Percentiles rank a stretch among this genome's conserved stretches.
phyloP scores from a whole-genome alignment of 2,888 invertebrate genomes.

The Netelia virgata region DNA sequence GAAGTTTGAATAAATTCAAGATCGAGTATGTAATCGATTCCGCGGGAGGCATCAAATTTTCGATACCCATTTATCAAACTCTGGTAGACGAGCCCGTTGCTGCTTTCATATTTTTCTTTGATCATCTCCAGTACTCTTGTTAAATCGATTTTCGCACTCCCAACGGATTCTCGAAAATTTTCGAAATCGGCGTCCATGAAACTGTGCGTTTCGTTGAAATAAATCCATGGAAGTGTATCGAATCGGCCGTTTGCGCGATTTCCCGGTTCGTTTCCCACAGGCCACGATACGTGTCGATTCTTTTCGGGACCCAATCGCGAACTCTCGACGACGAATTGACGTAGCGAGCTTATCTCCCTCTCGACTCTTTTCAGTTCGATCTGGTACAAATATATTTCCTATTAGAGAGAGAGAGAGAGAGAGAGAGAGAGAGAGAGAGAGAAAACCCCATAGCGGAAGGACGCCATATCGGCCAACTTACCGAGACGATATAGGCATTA shows the following conservation, averaged over 20 bases:
- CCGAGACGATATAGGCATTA: slow-evolving; percentile 90
- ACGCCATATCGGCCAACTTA: slow-evolving; percentile 80
- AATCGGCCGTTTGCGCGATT: slow-evolving; percentile 90
- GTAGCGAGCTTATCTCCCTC: slow-evolving; percentile 84
- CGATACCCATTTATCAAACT: slow-evolving; percentile 90
- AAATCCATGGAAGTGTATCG: slow-evolving; percentile 94
- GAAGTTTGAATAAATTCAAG: slow-evolving; percentile 86
- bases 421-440: not conserved
- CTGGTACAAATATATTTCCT: slow-evolving; percentile 71
- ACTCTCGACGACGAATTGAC: slow-evolving; percentile 84
- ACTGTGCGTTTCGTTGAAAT: slow-evolving; percentile 94
- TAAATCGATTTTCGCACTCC: slow-evolving; percentile 90
- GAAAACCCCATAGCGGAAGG: not conserved
- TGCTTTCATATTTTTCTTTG: slow-evolving; percentile 84
- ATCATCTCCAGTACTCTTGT: slow-evolving; percentile 87
- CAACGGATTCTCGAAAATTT: slow-evolving; percentile 88
- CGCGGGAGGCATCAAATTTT: slow-evolving; percentile 92
- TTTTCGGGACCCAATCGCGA: slow-evolving; percentile 84
- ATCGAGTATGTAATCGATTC: slow-evolving; percentile 94
- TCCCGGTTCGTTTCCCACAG: slow-evolving; percentile 89
- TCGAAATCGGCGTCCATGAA: slow-evolving; percentile 93
- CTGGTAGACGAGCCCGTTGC: slow-evolving; percentile 85
- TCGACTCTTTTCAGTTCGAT: slow-evolving; percentile 83
- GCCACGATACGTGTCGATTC: slow-evolving; percentile 87
- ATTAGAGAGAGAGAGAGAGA: not conserved